These are phyloP conservation scores for Drosophila albomicans DNA, from an alignment of 1,140 invertebrate genomes.

Conservation along the genomic window DNA sequence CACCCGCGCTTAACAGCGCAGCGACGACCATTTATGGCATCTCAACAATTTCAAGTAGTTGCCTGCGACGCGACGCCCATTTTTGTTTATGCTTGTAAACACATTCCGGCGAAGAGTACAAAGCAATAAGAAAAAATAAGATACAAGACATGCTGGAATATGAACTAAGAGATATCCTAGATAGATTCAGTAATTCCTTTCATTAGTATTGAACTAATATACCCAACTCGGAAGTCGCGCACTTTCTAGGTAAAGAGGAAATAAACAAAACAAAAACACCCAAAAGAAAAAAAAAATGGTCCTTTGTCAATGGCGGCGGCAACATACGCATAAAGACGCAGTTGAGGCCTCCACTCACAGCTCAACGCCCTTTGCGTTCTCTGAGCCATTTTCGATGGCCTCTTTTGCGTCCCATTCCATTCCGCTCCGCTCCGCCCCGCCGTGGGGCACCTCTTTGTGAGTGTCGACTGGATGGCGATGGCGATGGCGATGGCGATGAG, in stretches of 20 bases:
- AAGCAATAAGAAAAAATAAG: conserved; percentile 46
- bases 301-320: conserved; percentile 62
- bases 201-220: conserved; percentile 1
- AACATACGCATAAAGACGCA: conserved; percentile 43
- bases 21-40: conserved; percentile 69
- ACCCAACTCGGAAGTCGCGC: not conserved
- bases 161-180: conserved; percentile 4
- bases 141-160: not conserved
- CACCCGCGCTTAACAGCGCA: not conserved
- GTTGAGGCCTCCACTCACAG: conserved; percentile 19
- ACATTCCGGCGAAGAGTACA: conserved; percentile 59
- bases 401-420: no score
- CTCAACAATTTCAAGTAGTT: conserved; percentile 78
- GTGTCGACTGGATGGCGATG: conserved; percentile 42
- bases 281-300: conserved; percentile 28
- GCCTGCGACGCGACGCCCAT: conserved; percentile 49
- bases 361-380: conserved; percentile 19
- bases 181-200: not conserved
- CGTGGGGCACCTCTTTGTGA: conserved; percentile 16
- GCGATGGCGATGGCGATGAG: conserved; percentile 40
- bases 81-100: conserved; percentile 69
- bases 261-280: not conserved
- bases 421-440: not conserved
- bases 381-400: conserved; percentile 8
- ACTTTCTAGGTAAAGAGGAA: conserved; percentile 17